Percentiles rank a stretch among this genome's conserved stretches.
Evolutionary conservation across 1,140 invertebrate genomes (phyloP).

Genomic region (Pachyrhynchus sulphureomaculatus): DNA sequence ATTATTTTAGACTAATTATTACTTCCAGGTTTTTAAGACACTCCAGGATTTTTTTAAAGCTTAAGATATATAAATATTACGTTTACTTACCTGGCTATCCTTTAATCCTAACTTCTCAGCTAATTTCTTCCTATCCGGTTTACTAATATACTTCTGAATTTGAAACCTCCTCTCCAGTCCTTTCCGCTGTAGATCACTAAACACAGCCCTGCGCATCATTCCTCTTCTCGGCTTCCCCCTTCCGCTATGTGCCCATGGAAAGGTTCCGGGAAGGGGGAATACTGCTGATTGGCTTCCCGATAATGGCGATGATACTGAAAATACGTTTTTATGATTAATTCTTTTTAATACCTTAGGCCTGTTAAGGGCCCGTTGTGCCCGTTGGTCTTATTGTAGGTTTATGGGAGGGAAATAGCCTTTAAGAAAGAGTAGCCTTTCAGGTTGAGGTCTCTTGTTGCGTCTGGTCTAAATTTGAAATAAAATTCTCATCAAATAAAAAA

Average conservation of each 20-base stretch:
- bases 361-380: not conserved
- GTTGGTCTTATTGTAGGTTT: not conserved
- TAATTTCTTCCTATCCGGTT: conserved; percentile 93
- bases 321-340: not conserved
- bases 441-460: too few relatives aligned
- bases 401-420: too few relatives aligned
- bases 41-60: too few relatives aligned
- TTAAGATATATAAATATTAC: not conserved
- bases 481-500: too few relatives aligned
- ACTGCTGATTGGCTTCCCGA: conserved; percentile 55
- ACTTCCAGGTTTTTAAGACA: too few relatives aligned
- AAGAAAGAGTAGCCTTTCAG: too few relatives aligned
- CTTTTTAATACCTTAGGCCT: not conserved
- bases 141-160: conserved; percentile 97
- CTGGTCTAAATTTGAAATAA: too few relatives aligned
- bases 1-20: too few relatives aligned
- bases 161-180: conserved; percentile 94
- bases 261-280: conserved; percentile 69
- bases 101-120: conserved; percentile 94
- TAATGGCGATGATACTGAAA: conserved; percentile 43
- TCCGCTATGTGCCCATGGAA: conserved; percentile 78
- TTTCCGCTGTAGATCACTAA: conserved; percentile 90
- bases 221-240: conserved; percentile 84
- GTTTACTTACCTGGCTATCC: conserved; percentile 84
- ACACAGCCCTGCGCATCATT: conserved; percentile 92